phyloP scores from a whole-genome alignment of 1,140 invertebrate species.

The Alviniconcha marisindica region DNA sequence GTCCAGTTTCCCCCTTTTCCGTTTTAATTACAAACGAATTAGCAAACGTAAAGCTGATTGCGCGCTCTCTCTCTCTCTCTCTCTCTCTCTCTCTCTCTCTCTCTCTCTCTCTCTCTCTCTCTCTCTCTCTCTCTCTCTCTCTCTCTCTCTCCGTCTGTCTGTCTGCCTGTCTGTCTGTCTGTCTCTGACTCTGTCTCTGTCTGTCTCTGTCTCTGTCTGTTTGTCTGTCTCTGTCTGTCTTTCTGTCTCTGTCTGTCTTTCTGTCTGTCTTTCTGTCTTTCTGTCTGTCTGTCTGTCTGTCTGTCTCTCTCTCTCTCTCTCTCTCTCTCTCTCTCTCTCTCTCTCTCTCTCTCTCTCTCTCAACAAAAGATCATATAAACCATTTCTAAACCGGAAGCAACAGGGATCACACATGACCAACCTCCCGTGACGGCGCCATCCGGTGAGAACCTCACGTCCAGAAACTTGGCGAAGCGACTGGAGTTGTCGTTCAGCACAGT shows the following conservation, averaged over 20 bases:
- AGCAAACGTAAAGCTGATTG: too few species aligned
- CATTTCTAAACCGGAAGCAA: too few species aligned
- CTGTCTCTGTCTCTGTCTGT: neutral
- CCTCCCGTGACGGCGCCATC: slow-evolving; percentile 89
- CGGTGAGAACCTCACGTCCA: slow-evolving; percentile 81
- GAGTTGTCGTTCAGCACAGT: slow-evolving; percentile 97
- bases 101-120: neutral
- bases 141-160: slow-evolving; percentile 4
- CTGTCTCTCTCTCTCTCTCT: too few species aligned
- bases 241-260: neutral
- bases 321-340: too few species aligned
- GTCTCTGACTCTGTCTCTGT: neutral
- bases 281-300: too few species aligned
- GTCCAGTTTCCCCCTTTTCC: neutral
- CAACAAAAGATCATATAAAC: too few species aligned
- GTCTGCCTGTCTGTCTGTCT: neutral
- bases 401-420: too few species aligned
- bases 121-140: neutral
- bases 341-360: too few species aligned
- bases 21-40: neutral
- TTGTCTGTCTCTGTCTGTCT: neutral
- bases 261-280: too few species aligned
- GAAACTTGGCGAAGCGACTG: slow-evolving; percentile 96
- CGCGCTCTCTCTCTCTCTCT: too few species aligned
- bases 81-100: too few species aligned